Evolutionary conservation across 2,797 vertebrate genomes (phyloP).

Genomic region (Cryptoblepharus egeriae): DNA sequence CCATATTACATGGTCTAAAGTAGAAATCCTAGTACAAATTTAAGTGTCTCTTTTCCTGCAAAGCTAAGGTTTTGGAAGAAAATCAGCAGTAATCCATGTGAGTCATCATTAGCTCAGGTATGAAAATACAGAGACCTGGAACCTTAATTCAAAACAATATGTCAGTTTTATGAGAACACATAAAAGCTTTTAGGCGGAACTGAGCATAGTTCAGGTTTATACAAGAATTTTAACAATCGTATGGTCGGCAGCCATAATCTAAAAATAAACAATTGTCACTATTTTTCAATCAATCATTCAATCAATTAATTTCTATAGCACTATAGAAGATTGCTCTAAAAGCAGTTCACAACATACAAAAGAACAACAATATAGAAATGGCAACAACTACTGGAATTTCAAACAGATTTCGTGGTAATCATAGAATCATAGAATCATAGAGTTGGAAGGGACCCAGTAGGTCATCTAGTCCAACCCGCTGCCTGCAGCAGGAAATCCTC

Average conservation of each 20-base stretch:
- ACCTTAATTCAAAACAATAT: constrained; percentile 42
- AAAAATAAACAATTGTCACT: constrained; percentile 45
- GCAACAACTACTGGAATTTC: too few relatives aligned
- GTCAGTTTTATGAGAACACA: constrained; percentile 18
- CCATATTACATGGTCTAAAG: neutral
- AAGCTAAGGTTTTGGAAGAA: constrained; percentile 29
- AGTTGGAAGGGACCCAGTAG: too few relatives aligned
- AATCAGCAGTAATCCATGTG: neutral
- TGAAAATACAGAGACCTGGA: neutral
- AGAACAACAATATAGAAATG: too few relatives aligned
- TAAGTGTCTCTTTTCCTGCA: constrained; percentile 20
- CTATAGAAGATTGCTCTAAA: too few relatives aligned
- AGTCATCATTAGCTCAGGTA: neutral
- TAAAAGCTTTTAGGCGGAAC: constrained; percentile 4
- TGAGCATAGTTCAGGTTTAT: constrained; percentile 14
- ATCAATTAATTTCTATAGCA: too few relatives aligned
- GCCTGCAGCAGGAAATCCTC: too few relatives aligned
- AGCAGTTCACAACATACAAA: too few relatives aligned
- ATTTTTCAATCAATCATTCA: neutral
- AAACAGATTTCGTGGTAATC: too few relatives aligned
- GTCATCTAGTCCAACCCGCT: too few relatives aligned
- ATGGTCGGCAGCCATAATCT: constrained; percentile 69
- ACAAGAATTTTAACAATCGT: constrained; percentile 53
- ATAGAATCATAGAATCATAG: too few relatives aligned
- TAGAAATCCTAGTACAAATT: neutral